Base-by-base conservation (phyloP, 2,113 vertebrate species). In the Sakesphorus luctuosus region DNA sequence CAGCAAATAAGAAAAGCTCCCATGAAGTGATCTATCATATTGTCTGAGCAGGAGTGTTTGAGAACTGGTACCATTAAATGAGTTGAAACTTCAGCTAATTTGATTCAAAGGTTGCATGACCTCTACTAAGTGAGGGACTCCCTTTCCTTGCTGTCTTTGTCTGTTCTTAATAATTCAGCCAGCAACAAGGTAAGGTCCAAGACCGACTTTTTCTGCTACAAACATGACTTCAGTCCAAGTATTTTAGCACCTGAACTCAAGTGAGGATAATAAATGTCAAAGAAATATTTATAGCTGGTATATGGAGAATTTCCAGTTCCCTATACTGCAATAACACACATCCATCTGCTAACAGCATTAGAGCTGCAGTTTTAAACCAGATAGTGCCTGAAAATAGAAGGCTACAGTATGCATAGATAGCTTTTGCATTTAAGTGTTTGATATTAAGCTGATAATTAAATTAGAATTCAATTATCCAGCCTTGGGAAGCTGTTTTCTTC, bases 261-360 rank as follows among this genome's bases (percentile, higher is more conserved):
- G 98, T 85, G 98, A 99, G 99, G 97, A 98, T 98, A 98, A 98
- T 99, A 99, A 99, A 99, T 97, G 98, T 99, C 99, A 98, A 77
- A 90, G 95, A 97, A 98, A 98, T 99, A 99, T 99, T 99, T 99
- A 99, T 98, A 98, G 98, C 76, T 97, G 96, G 98, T 99, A 98
- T 98, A 98, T 98, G 98, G 98, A 99, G 98, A 99, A 98, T 98
- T 98, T 99, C 98, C 98, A 99, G 98, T 98, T 99, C 99, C 98
- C 99, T 92, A 86, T 96, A 97, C 98, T 98, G 97, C 98, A 98
- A 98, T 99, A 98, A 99, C 97, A 97, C 96, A 95, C 96, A 94
- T 98, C 98, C 99, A 99, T 99, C 99, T 99, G 99, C 98, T 99
- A 99, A 98, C 96, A 94, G 97, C 98, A 99, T 99, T 98, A 99